These are phyloP conservation scores for Drosophila littoralis DNA, from an alignment of 1,140 invertebrate species.

Conservation along the genomic window DNA sequence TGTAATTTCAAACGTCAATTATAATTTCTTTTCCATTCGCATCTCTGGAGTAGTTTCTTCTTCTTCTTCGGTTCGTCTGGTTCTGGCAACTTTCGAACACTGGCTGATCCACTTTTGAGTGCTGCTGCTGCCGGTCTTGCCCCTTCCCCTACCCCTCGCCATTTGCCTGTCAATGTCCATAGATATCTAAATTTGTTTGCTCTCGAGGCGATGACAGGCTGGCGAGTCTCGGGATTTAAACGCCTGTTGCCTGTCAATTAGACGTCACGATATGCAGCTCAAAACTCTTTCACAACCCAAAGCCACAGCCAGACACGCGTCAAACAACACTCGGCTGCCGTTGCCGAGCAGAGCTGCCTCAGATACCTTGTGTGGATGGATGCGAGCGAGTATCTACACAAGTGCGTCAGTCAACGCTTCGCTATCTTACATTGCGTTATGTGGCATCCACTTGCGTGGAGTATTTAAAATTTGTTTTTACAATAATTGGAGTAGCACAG, in stretches of 20 bases:
- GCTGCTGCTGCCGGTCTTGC: background rate
- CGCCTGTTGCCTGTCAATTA: slow-evolving; percentile 80
- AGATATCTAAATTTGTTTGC: slow-evolving; percentile 70
- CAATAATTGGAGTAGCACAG: no score
- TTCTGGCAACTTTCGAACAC: slow-evolving; percentile 36
- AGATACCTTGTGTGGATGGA: slow-evolving; percentile 1
- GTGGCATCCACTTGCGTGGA: slow-evolving; percentile 15
- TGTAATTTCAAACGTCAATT: slow-evolving; percentile 63
- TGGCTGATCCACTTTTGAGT: slow-evolving; percentile 54
- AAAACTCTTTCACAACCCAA: slow-evolving; percentile 60
- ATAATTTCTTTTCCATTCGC: background rate
- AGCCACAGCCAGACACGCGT: slow-evolving; percentile 29
- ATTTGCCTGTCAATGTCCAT: slow-evolving; percentile 37
- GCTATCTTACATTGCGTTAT: slow-evolving; percentile 14
- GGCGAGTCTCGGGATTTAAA: slow-evolving; percentile 49
- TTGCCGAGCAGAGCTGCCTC: background rate
- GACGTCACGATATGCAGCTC: slow-evolving; percentile 60
- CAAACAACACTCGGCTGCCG: background rate
- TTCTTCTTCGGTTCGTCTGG: background rate
- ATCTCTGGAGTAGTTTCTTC: slow-evolving; percentile 11
- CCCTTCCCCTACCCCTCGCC: background rate
- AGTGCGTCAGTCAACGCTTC: slow-evolving; percentile 43
- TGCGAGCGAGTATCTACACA: slow-evolving; percentile 9
- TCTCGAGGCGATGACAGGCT: slow-evolving; percentile 69
- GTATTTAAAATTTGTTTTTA: slow-evolving; percentile 3